Evolutionary conservation across 2,888 invertebrate genomes (phyloP), one percentile per base, ranked within the genome.

Genomic region (Ornithoptera priamus): DNA sequence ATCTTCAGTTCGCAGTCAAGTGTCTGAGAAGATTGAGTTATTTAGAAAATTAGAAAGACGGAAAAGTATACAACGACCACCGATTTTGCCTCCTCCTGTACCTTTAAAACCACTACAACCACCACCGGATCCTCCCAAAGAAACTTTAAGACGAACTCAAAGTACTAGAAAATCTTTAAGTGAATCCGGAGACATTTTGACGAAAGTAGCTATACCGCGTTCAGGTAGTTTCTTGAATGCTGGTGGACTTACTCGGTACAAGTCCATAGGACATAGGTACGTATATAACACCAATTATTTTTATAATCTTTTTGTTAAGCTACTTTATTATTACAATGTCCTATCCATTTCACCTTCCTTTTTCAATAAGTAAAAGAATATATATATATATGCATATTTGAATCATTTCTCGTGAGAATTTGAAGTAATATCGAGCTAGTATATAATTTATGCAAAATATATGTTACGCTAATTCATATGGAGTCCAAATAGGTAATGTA

Each of bases 211-310:
- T 58, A 95, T 97, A 78, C 97, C 97, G 18, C 93, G 97, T 77
- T 96, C 97, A 65, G 96, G 97, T 62, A 97, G 97, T 84, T 97
- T 97, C 82, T 93, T 97, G 60, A 97, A 97, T 78, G 95, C 97
- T 20, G 96, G 96, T 63, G 96, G 96, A 70, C 90, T 95, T 67
- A 95, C 96, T 10, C 93, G 96, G 78, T 96, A 96, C 84, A 96
- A 96, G 88, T 96, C 96, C 42, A 94, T 94, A 80, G 92, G 93
- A 77, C 94, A 94, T 78, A 94, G 95, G 95, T 95, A 87, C 81
- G 89, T 84, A n/a, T 53, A 53, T 18, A 18, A 50, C 18, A 50
- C 18, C 4, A 50, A 50, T 17, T 17, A 5, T 50, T 50, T 50
- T 22, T 22, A 1, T 22, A 22, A 22, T 1, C 22, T 22, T 22